Evolutionary conservation across 2,888 invertebrate genomes (phyloP), one percentile per base, ranked within the genome.

Genomic region (Crocallis elinguaria): DNA sequence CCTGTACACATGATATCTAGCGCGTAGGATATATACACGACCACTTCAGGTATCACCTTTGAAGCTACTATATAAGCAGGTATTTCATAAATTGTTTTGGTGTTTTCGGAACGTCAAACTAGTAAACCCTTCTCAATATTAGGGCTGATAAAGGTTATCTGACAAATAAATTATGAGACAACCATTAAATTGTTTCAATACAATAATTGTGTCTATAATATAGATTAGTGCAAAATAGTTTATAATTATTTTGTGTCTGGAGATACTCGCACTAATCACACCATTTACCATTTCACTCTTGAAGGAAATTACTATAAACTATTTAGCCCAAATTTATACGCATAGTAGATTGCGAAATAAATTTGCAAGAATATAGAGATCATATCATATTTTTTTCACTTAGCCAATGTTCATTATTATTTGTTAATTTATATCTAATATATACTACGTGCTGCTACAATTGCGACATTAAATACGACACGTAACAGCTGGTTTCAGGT

Each of bases 61-160:
- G 16, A 25, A 11, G 25, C 11, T 23, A 23, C 32, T n/a, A 9
- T 4, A 5, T 19, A 29, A 29, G 41, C 12, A 32, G 14, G 27
- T 44, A 35, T 44, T 36, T 44, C 17, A 36, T 44, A 44, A 35
- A 27, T 44, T 17, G 27, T 44, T 33, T 43, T 44, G 44, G 35
- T 27, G 27, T 44, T 44, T n/a, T 16, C 14, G 23, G 17, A 27
- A 44, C 17, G 6, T 27, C 27, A 36, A 27, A 36, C 35, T 13
- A 4, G 0, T 32, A 25, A 13, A 32, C 14, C 44, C 35, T 36
- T 12, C 44, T 44, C 44, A 44, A 44, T 44, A 27, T 25, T 36
- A 0, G 8, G 32, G 2, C 13, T 30, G 13, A 25, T 8, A 25
- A 30, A 30, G 13, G 30, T 25, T 44, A 14, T 25, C 23, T 27